Evolutionary conservation across 2,888 invertebrate genomes (phyloP).

Genomic region (Scaptomyza caliginosa): DNA sequence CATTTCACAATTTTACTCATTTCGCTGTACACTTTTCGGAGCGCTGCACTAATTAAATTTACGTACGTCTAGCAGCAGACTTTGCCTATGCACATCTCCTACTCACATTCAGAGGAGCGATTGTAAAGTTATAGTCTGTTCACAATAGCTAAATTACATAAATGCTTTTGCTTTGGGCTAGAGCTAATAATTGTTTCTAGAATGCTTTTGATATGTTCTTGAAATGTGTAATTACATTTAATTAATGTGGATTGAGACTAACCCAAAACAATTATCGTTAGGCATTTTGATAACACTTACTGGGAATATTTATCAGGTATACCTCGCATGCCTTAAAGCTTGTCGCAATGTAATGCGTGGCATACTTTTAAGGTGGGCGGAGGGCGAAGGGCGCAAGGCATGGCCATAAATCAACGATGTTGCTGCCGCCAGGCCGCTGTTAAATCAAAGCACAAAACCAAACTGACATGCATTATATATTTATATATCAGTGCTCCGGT

Average conservation of each 20-base stretch:
- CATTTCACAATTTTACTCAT: slow-evolving; percentile 27
- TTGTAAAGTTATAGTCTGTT: not conserved
- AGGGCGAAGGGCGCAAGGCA: slow-evolving; percentile 23
- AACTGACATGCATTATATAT: slow-evolving; percentile 74
- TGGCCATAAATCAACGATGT: slow-evolving; percentile 63
- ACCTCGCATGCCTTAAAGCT: slow-evolving; percentile 10
- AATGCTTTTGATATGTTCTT: too few relatives aligned
- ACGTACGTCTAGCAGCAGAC: slow-evolving; percentile 30
- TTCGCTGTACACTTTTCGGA: slow-evolving; percentile 44
- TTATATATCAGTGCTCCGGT: slow-evolving; percentile 60
- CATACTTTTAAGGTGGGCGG: slow-evolving; percentile 42
- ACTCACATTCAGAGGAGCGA: slow-evolving; percentile 15
- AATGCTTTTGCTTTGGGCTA: too few relatives aligned
- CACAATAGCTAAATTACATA: too few relatives aligned
- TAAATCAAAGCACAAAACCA: slow-evolving; percentile 74
- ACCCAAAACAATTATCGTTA: not conserved
- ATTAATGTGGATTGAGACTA: too few relatives aligned
- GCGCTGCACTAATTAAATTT: slow-evolving; percentile 70
- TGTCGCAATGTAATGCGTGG: slow-evolving; percentile 1
- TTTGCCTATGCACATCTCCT: slow-evolving; percentile 6
- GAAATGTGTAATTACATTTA: too few relatives aligned
- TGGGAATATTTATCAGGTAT: not conserved
- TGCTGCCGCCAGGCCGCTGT: slow-evolving; percentile 51
- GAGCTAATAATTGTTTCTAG: too few relatives aligned
- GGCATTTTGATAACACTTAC: not conserved